Evolutionary conservation across 2,888 invertebrate species (phyloP), one percentile per base, ranked within the genome.

Genomic region (Lissonota sp.): DNA sequence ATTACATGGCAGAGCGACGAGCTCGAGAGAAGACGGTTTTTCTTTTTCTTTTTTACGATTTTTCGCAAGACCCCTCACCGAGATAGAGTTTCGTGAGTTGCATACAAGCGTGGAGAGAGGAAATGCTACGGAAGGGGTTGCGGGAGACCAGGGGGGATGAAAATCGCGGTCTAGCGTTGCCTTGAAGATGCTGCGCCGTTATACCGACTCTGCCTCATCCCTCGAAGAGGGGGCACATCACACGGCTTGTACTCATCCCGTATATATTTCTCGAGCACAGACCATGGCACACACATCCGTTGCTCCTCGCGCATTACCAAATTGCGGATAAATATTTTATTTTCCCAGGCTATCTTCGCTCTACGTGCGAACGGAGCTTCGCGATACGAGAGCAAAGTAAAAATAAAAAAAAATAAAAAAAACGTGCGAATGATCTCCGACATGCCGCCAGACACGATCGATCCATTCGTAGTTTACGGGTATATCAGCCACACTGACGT

Each of bases 261-360:
- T 0, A 16, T n/a, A 14, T 53, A 14, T 53, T 69, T 53, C 53
- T 69, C 44, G 10, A 60, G 39, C 46, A 44, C 55, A 63, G 26
- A 26, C 12, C 60, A 14, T 40, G 60, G n/a, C n/a, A n/a, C 58
- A 26, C 49, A 62, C 60, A 53, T 62, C 75, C 67, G 16, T n/a
- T 14, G 46, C 60, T 26, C 26, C 55, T 44, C 82, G 84, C 82
- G 84, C 88, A 88, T 88, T 88, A 88, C 87, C 83, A 84, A 88
- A 89, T 89, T 88, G 88, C 87, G 84, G 84, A 84, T 89, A 86
- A 88, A 90, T 88, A 90, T 88, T 90, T 89, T 84, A 90, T 86
- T 84, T 83, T 80, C 60, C 77, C 79, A 64, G 70, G 53, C 67
- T 67, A 37, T 53, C 53, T 42, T 5, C 16, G 37, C 53, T 6